Base-by-base conservation (phyloP, 2,888 invertebrate genomes). In the Adelognathus sp. region DNA sequence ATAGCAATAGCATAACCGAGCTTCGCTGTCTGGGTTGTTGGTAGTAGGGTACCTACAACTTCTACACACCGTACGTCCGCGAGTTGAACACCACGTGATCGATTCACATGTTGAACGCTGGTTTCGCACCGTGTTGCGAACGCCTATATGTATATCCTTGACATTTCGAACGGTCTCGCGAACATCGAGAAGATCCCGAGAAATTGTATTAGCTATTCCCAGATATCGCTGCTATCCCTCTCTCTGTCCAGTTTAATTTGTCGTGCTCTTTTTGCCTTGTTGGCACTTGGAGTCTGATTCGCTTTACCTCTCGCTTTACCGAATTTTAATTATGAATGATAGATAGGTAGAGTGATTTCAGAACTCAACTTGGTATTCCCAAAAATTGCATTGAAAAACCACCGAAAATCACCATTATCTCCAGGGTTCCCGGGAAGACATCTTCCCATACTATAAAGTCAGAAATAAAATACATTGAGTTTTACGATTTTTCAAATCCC, bases 91-190 rank as follows among this genome's bases (percentile, higher is more conserved):
- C 60, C 60, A 60, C 60, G 60, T 60, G 58, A 70, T 70, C 70
- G 70, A 60, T 70, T 70, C 70, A 36, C 60, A 60, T 33, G 60
- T 70, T 50, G 60, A 44, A 70, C 70, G 52, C 56, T 21, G 33
- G 11, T 21, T 21, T 31, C 21, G 3, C 44, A n/a, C 33, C 39
- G 54, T 60, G 41, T n/a, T 41, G 41, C 14, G 36, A 21, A 61
- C 61, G 39, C 27, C 27, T n/a, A n/a, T n/a, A n/a, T n/a, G n/a
- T n/a, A n/a, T 33, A 50, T 36, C 70, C 70, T 70, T 70, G 70
- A 70, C 70, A 70, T 70, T 70, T 70, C 36, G 29, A 50, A 31
- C 50, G 46, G 50, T 58, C 69, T 24, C 36, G 21, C 46, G 24
- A 3, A 11, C 50, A 18, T n/a, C n/a, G n/a, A n/a, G 24, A 36